Evolutionary conservation across 2,888 invertebrate species (phyloP).

Genomic region (Mamestra brassicae): DNA sequence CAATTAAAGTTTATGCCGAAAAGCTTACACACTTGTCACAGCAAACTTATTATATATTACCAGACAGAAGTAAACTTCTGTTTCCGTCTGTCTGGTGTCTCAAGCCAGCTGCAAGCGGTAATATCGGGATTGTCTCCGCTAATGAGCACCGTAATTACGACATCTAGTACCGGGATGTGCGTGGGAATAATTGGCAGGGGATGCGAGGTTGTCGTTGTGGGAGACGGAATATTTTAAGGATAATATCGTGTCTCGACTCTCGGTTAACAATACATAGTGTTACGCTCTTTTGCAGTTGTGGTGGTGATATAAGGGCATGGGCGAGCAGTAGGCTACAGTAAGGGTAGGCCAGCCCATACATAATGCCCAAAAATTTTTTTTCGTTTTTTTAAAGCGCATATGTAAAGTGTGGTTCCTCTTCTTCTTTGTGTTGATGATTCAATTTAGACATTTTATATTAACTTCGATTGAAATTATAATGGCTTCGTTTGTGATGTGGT

Average conservation of each 20-base stretch:
- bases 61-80: conserved; percentile 32
- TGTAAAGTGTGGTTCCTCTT: background rate
- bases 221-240: conserved; percentile 21
- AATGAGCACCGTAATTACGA: conserved; percentile 75
- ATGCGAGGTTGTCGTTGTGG: conserved; percentile 27
- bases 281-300: background rate
- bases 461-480: no score
- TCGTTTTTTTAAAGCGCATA: no score
- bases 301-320: no score
- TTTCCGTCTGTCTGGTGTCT: fast-evolving
- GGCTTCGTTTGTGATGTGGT: no score
- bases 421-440: background rate
- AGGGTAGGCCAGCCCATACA: no score
- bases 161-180: conserved; percentile 57
- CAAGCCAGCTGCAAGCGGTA: conserved; percentile 54
- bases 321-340: no score
- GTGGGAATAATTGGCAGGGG: conserved; percentile 62
- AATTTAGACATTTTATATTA: no score
- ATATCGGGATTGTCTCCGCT: conserved; percentile 67
- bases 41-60: no score
- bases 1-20: no score
- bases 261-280: background rate
- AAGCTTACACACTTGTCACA: no score
- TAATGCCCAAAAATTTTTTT: no score
- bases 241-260: background rate